phyloP scores from a whole-genome alignment of 2,113 vertebrate species.

The Aythya baeri region DNA sequence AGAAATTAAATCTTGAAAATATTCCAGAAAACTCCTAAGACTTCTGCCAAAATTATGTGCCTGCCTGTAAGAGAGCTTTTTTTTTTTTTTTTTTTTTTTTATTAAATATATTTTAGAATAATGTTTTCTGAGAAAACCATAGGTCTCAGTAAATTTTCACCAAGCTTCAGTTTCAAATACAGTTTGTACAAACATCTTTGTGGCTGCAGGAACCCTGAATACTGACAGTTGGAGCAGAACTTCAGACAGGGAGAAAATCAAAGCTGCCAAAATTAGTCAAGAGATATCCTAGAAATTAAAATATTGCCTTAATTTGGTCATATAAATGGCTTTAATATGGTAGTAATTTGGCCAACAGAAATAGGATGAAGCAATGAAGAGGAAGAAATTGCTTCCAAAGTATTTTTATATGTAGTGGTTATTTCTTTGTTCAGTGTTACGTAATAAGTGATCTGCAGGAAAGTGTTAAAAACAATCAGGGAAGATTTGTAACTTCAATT shows the following conservation, averaged over 20 bases:
- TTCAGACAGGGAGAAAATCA: background rate
- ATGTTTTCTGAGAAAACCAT: background rate
- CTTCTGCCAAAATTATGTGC: background rate
- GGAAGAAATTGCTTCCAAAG: background rate
- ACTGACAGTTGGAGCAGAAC: background rate
- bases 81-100: background rate
- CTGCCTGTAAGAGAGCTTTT: rapidly evolving
- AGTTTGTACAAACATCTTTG: rapidly evolving
- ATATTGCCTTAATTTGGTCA: rapidly evolving
- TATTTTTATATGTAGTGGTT: background rate
- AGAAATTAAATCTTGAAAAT: background rate
- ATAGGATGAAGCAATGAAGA: background rate
- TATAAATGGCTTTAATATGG: background rate
- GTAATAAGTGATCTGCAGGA: background rate
- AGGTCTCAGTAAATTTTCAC: background rate
- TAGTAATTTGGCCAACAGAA: background rate
- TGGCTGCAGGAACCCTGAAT: background rate
- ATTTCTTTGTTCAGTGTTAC: background rate
- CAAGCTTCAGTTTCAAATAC: background rate
- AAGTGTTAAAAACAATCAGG: background rate
- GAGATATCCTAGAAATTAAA: background rate
- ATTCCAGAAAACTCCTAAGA: background rate
- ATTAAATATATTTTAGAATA: background rate
- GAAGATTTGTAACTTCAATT: background rate
- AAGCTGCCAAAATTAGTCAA: background rate